phyloP scores from a whole-genome alignment of 2,113 vertebrate species.

The Ceyx cyanopectus region DNA sequence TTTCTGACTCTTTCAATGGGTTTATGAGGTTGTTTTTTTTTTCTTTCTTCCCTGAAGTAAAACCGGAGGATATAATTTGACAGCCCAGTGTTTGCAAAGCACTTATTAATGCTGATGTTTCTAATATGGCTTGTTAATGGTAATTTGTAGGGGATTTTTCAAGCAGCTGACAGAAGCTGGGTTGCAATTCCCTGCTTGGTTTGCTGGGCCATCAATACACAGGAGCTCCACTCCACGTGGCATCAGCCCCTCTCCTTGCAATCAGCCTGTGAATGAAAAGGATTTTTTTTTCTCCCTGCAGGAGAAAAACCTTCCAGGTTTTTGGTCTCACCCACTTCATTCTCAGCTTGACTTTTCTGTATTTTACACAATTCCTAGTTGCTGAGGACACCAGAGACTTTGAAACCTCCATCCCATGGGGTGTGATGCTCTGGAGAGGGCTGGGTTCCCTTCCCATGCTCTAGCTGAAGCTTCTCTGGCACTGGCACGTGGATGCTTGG shows the following conservation, averaged over 20 bases:
- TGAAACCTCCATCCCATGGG: background rate
- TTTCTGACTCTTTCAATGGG: background rate
- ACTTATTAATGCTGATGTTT: slow-evolving; percentile 8
- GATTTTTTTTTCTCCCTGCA: background rate
- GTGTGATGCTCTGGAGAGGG: too few species aligned
- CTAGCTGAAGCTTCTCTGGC: too few species aligned
- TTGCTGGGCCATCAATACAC: background rate
- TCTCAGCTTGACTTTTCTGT: slow-evolving; percentile 8
- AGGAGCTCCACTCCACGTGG: background rate
- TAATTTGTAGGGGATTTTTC: background rate
- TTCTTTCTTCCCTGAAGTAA: background rate
- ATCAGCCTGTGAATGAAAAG: background rate
- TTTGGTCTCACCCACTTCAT: background rate
- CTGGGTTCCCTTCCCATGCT: too few species aligned
- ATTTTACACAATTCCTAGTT: background rate
- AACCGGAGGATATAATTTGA: background rate
- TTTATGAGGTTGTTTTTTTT: background rate
- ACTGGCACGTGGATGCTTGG: too few species aligned
- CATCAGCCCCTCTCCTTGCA: background rate
- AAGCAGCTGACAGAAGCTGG: background rate
- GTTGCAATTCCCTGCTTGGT: background rate
- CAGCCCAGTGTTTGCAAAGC: background rate
- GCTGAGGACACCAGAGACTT: background rate
- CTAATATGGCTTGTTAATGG: slow-evolving; percentile 1
- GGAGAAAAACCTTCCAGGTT: background rate